Base-by-base conservation (phyloP, 2,797 vertebrate genomes). In the Epinephelus awoara region DNA sequence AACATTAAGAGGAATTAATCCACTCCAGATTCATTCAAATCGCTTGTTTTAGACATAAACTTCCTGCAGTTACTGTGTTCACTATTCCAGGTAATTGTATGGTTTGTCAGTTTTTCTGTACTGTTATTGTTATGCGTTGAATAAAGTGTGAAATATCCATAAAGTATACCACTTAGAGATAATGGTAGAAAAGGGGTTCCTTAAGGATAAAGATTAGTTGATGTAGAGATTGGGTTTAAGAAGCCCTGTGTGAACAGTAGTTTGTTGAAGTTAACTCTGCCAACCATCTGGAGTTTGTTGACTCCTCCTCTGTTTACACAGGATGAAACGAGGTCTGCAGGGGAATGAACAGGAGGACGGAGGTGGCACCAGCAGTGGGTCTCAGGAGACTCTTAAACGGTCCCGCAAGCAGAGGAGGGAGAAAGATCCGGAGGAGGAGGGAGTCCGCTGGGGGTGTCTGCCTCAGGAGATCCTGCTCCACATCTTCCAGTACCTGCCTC, bases 381-480 rank as follows among this genome's bases (percentile, higher is more conserved):
- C 89, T 74, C 82, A 66, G 34, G 77, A 85, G 83, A 89, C 79
- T 57, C 82, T 88, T 49, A 93, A 93, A 79, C 88, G 84, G 15
- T 81, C 89, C 21, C 55, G 77, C 56, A 90, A 91, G 77, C 84
- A 85, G 85, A 80, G 77, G 51, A 80, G 50, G 57, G 89, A 91
- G 59, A 73, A 86, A 18, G 81, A 88, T n/a, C 47, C 38, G 6
- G 77, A 77, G 17, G 79, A 77, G n/a, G 69, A 86, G 49, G 68
- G 71, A 58, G 49, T 42, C 78, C 12, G 2, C 27, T 92, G 92
- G 91, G 84, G 91, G 50, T 59, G 66, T 85, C 75, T 99, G 50
- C 97, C 98, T 10, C 97, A 97, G 85, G 98, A 99, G 87, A 94
- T 98, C 51, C 93, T 99, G 86, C 95, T 98, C 38, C 97, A 98